Evolutionary conservation across 2,797 vertebrate genomes (phyloP), one percentile per base, ranked within the genome.

Genomic region (Adrianichthys oophorus): DNA sequence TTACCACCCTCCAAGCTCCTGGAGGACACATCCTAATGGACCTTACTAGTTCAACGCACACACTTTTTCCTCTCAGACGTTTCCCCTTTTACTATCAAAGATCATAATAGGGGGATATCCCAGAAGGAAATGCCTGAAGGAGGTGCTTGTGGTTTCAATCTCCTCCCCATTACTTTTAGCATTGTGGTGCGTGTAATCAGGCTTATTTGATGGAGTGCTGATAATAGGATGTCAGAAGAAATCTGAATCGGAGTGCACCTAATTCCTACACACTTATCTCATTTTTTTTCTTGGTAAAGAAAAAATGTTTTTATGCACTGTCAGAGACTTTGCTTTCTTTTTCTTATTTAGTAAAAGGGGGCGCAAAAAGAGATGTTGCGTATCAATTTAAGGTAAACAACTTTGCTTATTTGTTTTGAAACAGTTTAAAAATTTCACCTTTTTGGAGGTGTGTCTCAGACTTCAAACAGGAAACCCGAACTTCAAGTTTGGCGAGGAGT

Each of bases 61-160:
- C 67, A 21, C 7, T 86, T 86, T 88, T 89, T 83, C 87, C 84
- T 82, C 74, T 73, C 68, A 56, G 47, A 58, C 74, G 73, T 80
- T 70, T 78, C 77, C 78, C 64, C 77, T 73, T 81, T 83, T 76
- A 75, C 78, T 81, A 65, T 83, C 71, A 49, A 72, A 85, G 85
- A 81, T 88, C 79, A 84, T 52, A 65, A 78, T 57, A 76, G 68
- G 82, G 87, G 86, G 78, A 79, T 88, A 84, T 87, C 86, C 86
- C 85, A 85, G 66, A 86, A 90, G 87, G 87, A 91, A 90, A 91
- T 89, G 85, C 82, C 88, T 82, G 78, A 86, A 88, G 85, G 84
- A 89, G 85, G 70, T 80, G 80, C 78, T 68, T 79, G 68, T 26
- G 19, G 58, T 67, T 59, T 75, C 60, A 68, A 53, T 72, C 50